phyloP scores from a whole-genome alignment of 2,888 invertebrate genomes.

The Philopedon plagiatum region DNA sequence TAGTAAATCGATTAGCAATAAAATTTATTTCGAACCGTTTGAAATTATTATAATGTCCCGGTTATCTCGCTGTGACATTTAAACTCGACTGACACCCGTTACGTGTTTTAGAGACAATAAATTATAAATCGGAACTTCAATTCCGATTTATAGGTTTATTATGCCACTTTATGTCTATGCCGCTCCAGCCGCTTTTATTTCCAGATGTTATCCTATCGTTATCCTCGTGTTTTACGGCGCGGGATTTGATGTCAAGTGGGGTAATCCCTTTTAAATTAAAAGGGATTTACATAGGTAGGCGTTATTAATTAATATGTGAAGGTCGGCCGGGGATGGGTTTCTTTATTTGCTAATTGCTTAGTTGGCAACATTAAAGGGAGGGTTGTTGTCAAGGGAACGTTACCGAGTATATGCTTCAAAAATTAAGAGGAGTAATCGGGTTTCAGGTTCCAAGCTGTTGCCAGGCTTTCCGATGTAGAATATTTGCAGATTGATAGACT shows the following conservation, averaged over 20 bases:
- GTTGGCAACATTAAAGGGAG: background rate
- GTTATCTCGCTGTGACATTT: constrained; percentile 7
- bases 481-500: no score
- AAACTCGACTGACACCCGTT: background rate
- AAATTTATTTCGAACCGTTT: background rate
- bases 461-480: no score
- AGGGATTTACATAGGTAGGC: constrained; percentile 5
- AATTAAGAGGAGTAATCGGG: no score
- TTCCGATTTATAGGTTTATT: constrained; percentile 10
- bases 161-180: background rate
- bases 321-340: background rate
- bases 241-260: constrained; percentile 7
- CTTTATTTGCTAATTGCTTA: background rate
- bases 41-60: background rate
- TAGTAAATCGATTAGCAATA: background rate
- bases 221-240: background rate
- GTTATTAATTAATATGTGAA: constrained; percentile 5
- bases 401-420: no score
- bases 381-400: no score
- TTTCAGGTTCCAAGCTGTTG: no score
- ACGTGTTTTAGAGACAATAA: background rate
- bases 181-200: background rate
- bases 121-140: constrained; percentile 8
- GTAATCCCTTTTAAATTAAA: constrained; percentile 12
- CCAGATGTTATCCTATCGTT: constrained; percentile 3